A percentile compares a stretch with the other conserved stretches of the same genome.
phyloP scores from a whole-genome alignment of 2,888 invertebrate genomes.

The Aspidiotus destructor region DNA sequence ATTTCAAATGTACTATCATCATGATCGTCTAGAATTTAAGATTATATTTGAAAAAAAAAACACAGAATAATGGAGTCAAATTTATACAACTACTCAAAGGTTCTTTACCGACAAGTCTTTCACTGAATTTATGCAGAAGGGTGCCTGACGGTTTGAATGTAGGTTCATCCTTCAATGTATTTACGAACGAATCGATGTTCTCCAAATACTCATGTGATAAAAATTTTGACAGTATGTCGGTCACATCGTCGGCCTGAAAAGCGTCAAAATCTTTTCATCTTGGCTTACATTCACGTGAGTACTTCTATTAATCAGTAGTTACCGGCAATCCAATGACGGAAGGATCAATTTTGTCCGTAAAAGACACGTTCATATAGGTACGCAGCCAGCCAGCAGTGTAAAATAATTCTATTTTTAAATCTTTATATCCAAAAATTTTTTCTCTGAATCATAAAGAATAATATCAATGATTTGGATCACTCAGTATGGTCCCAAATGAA shows the following conservation, averaged over 20 bases:
- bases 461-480: neutral
- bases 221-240: constrained; percentile 56
- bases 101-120: neutral
- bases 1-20: constrained; percentile 56
- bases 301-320: constrained; percentile 34
- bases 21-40: constrained; percentile 22
- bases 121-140: constrained; percentile 45
- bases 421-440: constrained; percentile 86
- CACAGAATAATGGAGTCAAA: neutral
- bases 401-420: constrained; percentile 64
- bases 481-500: no score
- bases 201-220: constrained; percentile 60
- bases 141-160: constrained; percentile 67
- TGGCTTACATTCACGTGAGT: neutral
- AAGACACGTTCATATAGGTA: constrained; percentile 68
- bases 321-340: constrained; percentile 44
- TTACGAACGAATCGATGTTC: constrained; percentile 63
- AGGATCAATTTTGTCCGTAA: constrained; percentile 54
- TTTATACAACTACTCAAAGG: no score
- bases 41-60: neutral
- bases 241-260: constrained; percentile 60
- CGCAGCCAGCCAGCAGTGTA: constrained; percentile 72
- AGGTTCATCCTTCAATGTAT: constrained; percentile 59
- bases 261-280: neutral
- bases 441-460: constrained; percentile 50